phyloP scores from a whole-genome alignment of 2,797 vertebrate genomes.

The Meriones psammophilus region DNA sequence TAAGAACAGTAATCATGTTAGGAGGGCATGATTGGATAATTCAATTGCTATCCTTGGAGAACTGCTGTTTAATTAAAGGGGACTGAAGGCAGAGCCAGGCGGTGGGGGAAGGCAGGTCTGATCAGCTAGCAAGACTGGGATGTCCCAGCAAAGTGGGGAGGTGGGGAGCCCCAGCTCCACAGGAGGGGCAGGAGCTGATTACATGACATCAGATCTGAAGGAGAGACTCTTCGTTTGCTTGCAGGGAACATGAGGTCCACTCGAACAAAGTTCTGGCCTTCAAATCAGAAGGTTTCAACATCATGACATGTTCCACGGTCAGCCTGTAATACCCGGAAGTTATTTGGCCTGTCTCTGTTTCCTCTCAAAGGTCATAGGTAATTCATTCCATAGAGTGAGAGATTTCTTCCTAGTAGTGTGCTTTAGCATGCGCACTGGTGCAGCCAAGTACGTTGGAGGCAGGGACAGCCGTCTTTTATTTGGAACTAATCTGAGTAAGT shows the following conservation, averaged over 20 bases:
- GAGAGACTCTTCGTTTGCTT: too few relatives aligned
- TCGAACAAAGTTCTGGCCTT: conserved; percentile 1
- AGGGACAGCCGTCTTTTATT: rapidly evolving
- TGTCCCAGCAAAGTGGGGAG: background rate
- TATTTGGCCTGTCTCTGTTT: background rate
- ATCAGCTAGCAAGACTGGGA: background rate
- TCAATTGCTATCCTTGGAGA: conserved; percentile 75
- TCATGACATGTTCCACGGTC: rapidly evolving
- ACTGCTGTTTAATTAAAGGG: conserved; percentile 79
- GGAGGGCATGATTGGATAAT: conserved; percentile 74
- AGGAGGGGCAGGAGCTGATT: background rate
- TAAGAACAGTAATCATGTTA: conserved; percentile 64
- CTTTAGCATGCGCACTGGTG: background rate
- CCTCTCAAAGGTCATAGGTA: background rate
- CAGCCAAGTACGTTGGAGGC: rapidly evolving
- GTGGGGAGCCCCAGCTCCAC: background rate
- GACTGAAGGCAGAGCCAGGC: conserved; percentile 34
- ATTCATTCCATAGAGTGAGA: background rate
- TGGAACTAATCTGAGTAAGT: too few relatives aligned
- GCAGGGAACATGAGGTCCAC: background rate
- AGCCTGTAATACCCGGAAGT: background rate
- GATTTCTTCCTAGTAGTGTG: background rate
- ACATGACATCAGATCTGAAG: background rate
- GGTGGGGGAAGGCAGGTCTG: background rate
- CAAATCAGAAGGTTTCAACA: background rate